Conservation (phyloP, 2,797 vertebrate species). For the Pipistrellus pygmaeus region DNA sequence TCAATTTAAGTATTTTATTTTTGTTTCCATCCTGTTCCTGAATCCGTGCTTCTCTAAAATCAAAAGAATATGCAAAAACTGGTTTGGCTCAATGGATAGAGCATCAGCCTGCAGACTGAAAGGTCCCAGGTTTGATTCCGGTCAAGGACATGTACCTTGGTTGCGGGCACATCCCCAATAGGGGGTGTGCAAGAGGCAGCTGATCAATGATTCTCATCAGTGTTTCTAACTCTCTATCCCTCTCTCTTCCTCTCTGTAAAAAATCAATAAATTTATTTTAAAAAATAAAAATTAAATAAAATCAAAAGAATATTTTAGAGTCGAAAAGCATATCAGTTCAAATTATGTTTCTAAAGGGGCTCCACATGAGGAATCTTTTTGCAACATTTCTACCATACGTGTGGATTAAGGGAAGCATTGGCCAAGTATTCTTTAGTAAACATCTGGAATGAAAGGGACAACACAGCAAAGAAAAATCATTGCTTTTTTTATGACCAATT, state of each 20-base stretch:
- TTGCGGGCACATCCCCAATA: too few species aligned
- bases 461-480: neutral
- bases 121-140: too few species aligned
- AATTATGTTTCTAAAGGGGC: neutral
- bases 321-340: neutral
- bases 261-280: too few species aligned
- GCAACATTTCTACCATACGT: neutral
- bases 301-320: slow-evolving; percentile 47
- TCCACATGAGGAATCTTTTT: neutral
- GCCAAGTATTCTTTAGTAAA: neutral
- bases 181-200: too few species aligned
- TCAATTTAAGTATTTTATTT: neutral
- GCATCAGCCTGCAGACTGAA: too few species aligned
- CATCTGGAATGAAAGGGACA: slow-evolving; percentile 28
- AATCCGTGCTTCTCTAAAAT: slow-evolving; percentile 45
- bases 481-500: slow-evolving; percentile 21
- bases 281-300: neutral
- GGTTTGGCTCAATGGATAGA: too few species aligned
- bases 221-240: too few species aligned
- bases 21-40: neutral
- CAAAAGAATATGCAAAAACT: slow-evolving; percentile 8
- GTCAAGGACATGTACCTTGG: too few species aligned
- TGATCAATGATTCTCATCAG: too few species aligned
- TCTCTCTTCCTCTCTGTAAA: too few species aligned
- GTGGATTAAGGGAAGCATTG: neutral